Conservation (phyloP, 2,113 vertebrate genomes). For the Antechinus flavipes region DNA sequence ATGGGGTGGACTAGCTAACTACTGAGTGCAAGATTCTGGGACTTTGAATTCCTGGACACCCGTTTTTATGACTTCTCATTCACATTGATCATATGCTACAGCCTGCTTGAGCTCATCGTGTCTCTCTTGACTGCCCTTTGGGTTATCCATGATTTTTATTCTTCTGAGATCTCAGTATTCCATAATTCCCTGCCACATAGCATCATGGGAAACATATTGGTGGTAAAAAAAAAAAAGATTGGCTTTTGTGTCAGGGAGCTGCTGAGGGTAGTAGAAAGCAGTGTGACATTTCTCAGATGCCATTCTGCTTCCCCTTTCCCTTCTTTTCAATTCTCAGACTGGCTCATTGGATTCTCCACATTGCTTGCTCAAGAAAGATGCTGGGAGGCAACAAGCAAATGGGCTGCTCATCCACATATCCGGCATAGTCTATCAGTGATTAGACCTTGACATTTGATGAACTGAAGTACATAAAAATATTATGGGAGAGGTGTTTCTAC, state of each 20-base stretch:
- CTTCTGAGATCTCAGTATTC: background rate
- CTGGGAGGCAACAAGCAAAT: background rate
- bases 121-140: background rate
- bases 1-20: background rate
- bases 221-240: background rate
- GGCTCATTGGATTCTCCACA: background rate
- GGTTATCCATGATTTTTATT: background rate
- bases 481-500: slow-evolving; percentile 68
- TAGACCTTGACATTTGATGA: background rate
- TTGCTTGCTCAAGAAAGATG: background rate
- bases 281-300: background rate
- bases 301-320: background rate
- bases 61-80: background rate
- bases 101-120: background rate
- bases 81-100: background rate
- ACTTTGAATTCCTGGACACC: background rate
- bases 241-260: background rate
- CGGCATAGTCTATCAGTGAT: background rate
- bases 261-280: background rate
- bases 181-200: background rate
- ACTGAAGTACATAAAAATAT: background rate
- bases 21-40: background rate
- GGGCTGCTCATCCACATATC: background rate
- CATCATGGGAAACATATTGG: background rate
- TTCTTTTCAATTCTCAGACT: background rate